These are phyloP conservation scores for Pongo pygmaeus DNA, from an alignment of 2,113 vertebrate species.

Conservation along the genomic window DNA sequence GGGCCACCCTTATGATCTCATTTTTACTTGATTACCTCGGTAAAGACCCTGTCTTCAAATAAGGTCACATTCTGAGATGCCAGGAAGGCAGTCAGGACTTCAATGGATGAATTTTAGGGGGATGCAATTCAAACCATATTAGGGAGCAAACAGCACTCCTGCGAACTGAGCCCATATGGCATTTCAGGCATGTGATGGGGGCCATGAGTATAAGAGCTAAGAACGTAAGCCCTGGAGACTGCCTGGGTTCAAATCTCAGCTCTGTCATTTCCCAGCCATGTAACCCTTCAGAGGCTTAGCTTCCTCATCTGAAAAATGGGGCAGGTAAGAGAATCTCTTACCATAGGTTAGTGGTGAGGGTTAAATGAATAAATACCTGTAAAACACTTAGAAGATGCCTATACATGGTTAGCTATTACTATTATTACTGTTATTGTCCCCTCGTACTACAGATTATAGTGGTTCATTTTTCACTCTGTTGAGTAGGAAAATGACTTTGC, in stretches of 20 bases:
- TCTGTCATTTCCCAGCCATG: neutral
- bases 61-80: neutral
- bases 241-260: neutral
- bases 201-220: neutral
- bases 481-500: neutral
- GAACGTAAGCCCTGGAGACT: neutral
- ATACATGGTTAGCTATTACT: accelerated
- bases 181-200: neutral
- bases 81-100: neutral
- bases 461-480: neutral
- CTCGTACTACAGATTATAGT: neutral
- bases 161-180: accelerated
- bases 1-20: neutral
- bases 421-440: too few relatives aligned
- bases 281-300: neutral
- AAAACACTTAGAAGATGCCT: neutral
- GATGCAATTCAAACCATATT: neutral
- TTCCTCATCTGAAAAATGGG: neutral
- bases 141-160: neutral
- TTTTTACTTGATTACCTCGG: neutral
- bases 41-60: neutral
- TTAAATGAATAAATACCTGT: neutral
- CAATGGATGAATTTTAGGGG: neutral
- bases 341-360: neutral
- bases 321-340: neutral